These are phyloP conservation scores for Drosophila putrida DNA, from an alignment of 2,888 invertebrate species.

Conservation along the genomic window DNA sequence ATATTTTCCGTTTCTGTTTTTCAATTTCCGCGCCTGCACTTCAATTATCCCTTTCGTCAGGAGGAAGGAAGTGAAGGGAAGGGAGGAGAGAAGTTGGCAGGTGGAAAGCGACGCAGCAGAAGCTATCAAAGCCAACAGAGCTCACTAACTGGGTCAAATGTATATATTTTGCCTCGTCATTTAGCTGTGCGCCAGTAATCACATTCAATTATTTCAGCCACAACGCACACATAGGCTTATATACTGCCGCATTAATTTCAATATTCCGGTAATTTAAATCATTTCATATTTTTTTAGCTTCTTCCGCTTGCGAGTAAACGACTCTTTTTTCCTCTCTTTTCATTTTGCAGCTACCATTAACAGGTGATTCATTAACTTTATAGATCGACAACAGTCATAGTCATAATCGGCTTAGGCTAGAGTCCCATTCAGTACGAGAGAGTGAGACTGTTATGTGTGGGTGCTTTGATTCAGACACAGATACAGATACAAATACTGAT, in stretches of 20 bases:
- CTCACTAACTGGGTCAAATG: conserved; percentile 72
- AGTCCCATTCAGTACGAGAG: conserved; percentile 13
- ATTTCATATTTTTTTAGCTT: conserved; percentile 39
- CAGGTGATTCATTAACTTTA: conserved; percentile 57
- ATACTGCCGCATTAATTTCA: conserved; percentile 61
- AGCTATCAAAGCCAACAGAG: conserved; percentile 51
- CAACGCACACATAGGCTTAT: conserved; percentile 33
- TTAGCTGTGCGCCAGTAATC: conserved; percentile 62
- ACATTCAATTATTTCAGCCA: conserved; percentile 72
- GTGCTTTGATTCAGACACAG: conserved; percentile 5
- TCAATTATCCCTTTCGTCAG: conserved; percentile 61
- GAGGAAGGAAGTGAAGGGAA: not conserved
- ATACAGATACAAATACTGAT: not conserved
- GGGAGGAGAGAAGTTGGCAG: not conserved
- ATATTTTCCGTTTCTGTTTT: conserved; percentile 61
- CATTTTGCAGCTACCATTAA: conserved; percentile 40
- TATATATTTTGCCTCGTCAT: conserved; percentile 60
- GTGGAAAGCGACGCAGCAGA: not conserved
- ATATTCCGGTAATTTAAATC: conserved; percentile 73
- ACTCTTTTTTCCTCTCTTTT: conserved; percentile 9
- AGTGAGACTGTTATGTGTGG: not conserved
- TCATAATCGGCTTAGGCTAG: conserved; percentile 50
- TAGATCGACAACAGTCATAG: conserved; percentile 43
- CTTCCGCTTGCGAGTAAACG: conserved; percentile 1
- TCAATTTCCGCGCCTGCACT: conserved; percentile 76